A percentile compares a stretch with the other conserved stretches of the same genome.
Conservation (phyloP, 2,797 vertebrate genomes). For the Notoglanidium macrostoma region DNA sequence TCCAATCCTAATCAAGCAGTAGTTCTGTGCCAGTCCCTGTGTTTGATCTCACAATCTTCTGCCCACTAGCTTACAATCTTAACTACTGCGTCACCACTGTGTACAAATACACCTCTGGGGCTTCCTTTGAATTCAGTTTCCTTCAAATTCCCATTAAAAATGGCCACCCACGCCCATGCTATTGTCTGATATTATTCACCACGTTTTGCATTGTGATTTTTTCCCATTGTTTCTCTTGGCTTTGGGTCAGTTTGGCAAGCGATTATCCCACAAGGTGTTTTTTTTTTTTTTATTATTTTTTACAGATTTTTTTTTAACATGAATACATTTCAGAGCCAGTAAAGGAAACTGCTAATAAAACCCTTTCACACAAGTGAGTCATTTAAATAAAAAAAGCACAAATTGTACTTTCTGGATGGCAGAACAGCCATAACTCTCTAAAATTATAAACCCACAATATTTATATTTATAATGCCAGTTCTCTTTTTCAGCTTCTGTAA, state of each 20-base stretch:
- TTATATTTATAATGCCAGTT: background rate
- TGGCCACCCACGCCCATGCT: background rate
- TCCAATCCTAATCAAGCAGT: background rate
- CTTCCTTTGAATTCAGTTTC: conserved; percentile 22
- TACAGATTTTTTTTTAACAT: background rate
- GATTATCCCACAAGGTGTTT: background rate
- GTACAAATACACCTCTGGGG: background rate
- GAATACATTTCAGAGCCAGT: background rate
- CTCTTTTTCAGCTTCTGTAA: background rate
- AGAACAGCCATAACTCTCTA: background rate
- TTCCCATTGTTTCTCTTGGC: conserved; percentile 20
- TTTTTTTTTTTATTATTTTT: background rate
- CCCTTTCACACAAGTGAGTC: background rate
- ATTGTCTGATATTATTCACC: conserved; percentile 8
- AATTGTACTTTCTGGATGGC: conserved; percentile 11
- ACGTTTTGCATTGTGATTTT: background rate
- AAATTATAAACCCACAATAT: background rate
- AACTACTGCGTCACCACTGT: background rate
- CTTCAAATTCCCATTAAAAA: background rate
- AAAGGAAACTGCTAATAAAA: conserved; percentile 27
- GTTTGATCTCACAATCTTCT: conserved; percentile 2
- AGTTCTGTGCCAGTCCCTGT: too few species aligned
- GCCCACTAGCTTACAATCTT: background rate
- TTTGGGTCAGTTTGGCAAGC: conserved; percentile 3
- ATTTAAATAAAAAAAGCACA: background rate